Base-by-base conservation (phyloP, 2,113 vertebrate genomes). In the Anoplopoma fimbria region DNA sequence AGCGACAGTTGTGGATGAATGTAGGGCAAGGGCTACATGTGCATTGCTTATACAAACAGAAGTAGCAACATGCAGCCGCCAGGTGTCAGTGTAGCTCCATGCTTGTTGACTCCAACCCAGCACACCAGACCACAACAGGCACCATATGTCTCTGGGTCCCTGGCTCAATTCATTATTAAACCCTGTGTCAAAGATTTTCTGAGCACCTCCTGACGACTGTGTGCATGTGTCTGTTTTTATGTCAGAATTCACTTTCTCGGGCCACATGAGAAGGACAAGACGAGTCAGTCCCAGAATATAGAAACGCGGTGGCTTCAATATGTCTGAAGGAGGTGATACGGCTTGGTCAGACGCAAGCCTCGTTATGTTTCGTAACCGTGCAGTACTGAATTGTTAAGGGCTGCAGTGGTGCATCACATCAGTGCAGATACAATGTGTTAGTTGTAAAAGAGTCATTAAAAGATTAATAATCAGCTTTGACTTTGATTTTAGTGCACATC, bases 1-100 rank as follows among this genome's bases (percentile, higher is more conserved):
- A 47, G 4, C 23, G 19, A 38, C 25, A 15, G 29, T 47, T 64
- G 23, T 1, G 25, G 42, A 51, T 67, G 3, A 68, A 62, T 33
- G 2, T 15, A 49, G 61, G 21, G 27, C 29, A 34, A 31, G 5
- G 27, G 7, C 23, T 34, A 2, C 12, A 47, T 4, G 21, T 67
- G 33, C 47, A 17, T 2, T 42, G 53, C n/a, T 34, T 40, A 49
- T 71, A 34, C 15, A 60, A 25, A 27, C 3, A 4, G 74, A 1
- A 81, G 82, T 79, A 71, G 15, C 33, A 25, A 1, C 9, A 4
- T 1, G 1, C 13, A 23, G 57, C 91, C 91, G 88, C 85, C 25
- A 89, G 90, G 81, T 87, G 93, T 83, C 93, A 87, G 58, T 83
- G 1, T 69, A 19, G 70, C 70, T 76, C 79, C 68, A 29, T 64